Base-by-base conservation (phyloP, 1,140 invertebrate genomes). In the Lordiphosa stackelbergi region DNA sequence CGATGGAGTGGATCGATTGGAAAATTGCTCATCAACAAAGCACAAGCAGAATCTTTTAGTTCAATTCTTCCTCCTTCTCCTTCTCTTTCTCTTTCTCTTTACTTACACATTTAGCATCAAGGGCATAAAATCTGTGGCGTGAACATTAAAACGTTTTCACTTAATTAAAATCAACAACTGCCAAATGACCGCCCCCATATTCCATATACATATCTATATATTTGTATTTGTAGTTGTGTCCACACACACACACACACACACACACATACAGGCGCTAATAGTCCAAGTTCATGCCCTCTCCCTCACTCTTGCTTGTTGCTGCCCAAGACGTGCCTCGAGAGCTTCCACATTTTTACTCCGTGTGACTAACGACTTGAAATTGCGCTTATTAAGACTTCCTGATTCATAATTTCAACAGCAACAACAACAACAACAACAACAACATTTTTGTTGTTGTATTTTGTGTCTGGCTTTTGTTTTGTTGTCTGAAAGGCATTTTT, bases 321-420 rank as follows among this genome's bases (percentile, higher is more conserved):
- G 43, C 31, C 56, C 48, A 70, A 74, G 65, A 74, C 55, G 60
- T 69, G 58, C 52, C 62, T 57, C 38, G 68, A 62, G 58, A 52
- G 56, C 63, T 68, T 63, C 38, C 66, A 62, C 59, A 38, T 53
- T 45, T 12, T 53, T 69, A 60, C 55, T 62, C 56, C 73, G 61
- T 70, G 61, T 71, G 70, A 85, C 74, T 85, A 85, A 85, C 74
- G 74, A 85, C 73, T 71, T 78, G 61, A 85, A 85, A 85, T 85
- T 85, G 79, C 73, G 74, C 74, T 85, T 85, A 85, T 85, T 85
- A 85, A 85, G 79, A 85, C 79, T 85, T 85, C 79, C 79, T 85
- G 79, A 85, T 85, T 78, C 71, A 72, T 79, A 79, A 85, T 79
- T 74, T 28, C 69, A 73, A 63, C 52, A 55, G 6, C 36, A 37